These are phyloP conservation scores for Neodiprion fabricii DNA, from an alignment of 1,140 invertebrate species.

Conservation along the genomic window DNA sequence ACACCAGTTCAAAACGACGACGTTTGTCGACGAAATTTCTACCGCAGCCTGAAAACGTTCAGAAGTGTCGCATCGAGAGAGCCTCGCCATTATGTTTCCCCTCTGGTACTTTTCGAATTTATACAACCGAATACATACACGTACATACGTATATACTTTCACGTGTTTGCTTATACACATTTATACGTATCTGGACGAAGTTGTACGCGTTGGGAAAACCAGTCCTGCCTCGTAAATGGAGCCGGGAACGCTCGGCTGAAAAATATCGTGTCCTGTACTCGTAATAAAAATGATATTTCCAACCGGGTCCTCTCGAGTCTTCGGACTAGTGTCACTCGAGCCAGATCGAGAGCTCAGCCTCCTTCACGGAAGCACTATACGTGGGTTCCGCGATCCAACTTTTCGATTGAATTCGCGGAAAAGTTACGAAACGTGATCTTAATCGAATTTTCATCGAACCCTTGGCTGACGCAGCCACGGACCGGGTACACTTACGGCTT, in stretches of 20 bases:
- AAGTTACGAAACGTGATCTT: not conserved
- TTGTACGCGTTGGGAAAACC: not conserved
- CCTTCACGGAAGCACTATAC: not conserved
- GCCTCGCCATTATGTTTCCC: not conserved
- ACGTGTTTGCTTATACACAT: too few relatives aligned
- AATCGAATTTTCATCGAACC: not conserved
- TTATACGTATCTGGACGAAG: not conserved
- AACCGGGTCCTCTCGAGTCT: not conserved
- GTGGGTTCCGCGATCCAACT: not conserved
- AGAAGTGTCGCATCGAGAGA: not conserved
- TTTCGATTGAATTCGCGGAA: not conserved
- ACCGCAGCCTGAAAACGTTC: not conserved
- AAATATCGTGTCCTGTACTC: not conserved
- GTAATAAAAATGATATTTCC: slow-evolving; percentile 1
- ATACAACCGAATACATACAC: not conserved
- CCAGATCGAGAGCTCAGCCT: too few relatives aligned
- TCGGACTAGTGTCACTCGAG: not conserved
- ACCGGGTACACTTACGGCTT: too few relatives aligned
- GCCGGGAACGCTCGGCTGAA: too few relatives aligned
- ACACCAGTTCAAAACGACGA: slow-evolving; percentile 19
- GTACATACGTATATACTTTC: too few relatives aligned
- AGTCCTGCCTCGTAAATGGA: too few relatives aligned
- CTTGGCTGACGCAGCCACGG: too few relatives aligned
- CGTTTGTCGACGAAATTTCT: slow-evolving; percentile 1
- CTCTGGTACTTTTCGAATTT: not conserved